Evolutionary conservation across 2,888 invertebrate species (phyloP).

Genomic region (Rugalucina vietnamica): DNA sequence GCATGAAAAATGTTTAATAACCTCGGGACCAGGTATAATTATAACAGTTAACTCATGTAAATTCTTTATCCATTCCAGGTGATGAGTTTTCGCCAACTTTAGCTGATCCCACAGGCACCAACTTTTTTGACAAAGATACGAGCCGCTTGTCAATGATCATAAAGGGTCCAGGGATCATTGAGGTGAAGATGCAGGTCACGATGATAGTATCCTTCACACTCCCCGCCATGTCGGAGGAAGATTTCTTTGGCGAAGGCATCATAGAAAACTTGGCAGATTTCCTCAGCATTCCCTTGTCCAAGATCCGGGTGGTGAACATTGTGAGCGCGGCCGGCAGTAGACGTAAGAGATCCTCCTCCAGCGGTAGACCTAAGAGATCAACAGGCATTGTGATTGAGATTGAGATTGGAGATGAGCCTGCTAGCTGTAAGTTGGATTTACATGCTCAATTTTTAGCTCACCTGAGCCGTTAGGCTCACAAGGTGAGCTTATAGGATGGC

Average conservation of each 20-base stretch:
- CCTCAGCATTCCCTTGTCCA: conserved; percentile 71
- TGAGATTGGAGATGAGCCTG: conserved; percentile 71
- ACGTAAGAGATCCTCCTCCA: conserved; percentile 61
- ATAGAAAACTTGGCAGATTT: conserved; percentile 77
- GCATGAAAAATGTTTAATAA: too few relatives aligned
- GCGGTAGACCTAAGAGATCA: too few relatives aligned
- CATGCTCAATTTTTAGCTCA: too few relatives aligned
- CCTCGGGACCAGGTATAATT: too few relatives aligned
- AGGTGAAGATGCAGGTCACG: conserved; percentile 63
- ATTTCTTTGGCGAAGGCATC: conserved; percentile 79
- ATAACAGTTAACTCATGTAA: too few relatives aligned
- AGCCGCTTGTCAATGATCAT: conserved; percentile 70
- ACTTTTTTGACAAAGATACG: conserved; percentile 71
- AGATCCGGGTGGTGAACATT: conserved; percentile 74
- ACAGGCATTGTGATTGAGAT: conserved; percentile 59
- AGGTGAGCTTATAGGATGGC: too few relatives aligned
- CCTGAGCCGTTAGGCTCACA: too few relatives aligned
- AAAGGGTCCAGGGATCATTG: conserved; percentile 66
- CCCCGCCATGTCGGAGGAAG: conserved; percentile 74
- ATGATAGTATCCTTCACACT: conserved; percentile 70
- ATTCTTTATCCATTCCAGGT: too few relatives aligned
- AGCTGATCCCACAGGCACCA: conserved; percentile 69
- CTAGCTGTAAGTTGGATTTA: conserved; percentile 47
- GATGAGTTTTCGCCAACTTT: conserved; percentile 44
- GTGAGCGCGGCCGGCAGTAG: conserved; percentile 63